Conservation (phyloP, 2,113 vertebrate genomes). For the Hippolais icterina region DNA sequence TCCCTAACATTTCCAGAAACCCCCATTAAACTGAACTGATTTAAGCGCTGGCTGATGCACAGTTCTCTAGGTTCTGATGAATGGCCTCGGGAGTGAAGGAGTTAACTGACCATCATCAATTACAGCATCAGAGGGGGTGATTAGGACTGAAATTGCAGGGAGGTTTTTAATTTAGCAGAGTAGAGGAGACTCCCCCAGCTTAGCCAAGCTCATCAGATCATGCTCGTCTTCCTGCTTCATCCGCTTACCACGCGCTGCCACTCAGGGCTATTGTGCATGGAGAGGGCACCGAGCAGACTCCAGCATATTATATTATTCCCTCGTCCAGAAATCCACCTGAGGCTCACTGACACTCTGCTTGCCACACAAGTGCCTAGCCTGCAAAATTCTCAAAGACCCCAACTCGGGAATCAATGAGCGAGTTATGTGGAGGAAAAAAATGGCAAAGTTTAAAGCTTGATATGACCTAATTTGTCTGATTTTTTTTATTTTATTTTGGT, state of each 20-base stretch:
- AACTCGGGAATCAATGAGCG: neutral
- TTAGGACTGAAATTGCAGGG: constrained; percentile 80
- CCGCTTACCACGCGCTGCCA: constrained; percentile 53
- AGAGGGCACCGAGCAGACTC: constrained; percentile 54
- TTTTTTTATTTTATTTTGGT: neutral
- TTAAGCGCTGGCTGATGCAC: neutral
- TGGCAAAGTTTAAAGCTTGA: neutral
- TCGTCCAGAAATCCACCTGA: constrained; percentile 31
- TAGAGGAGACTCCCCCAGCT: constrained; percentile 62
- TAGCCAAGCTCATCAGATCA: constrained; percentile 79
- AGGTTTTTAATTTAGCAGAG: constrained; percentile 82
- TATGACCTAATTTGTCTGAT: neutral
- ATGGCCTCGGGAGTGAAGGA: constrained; percentile 48
- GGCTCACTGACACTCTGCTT: neutral
- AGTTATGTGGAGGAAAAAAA: neutral
- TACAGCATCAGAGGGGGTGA: constrained; percentile 79
- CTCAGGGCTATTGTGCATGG: constrained; percentile 59
- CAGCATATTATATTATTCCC: neutral
- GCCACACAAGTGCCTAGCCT: neutral
- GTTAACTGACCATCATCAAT: constrained; percentile 79
- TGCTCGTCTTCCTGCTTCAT: constrained; percentile 63
- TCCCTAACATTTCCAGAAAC: neutral
- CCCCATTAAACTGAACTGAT: neutral
- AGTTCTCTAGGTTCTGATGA: neutral
- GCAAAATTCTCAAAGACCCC: neutral